These are phyloP conservation scores for Zoanthus sociatus DNA, from an alignment of 92 coral and sea anemone species.

Conservation along the genomic window DNA sequence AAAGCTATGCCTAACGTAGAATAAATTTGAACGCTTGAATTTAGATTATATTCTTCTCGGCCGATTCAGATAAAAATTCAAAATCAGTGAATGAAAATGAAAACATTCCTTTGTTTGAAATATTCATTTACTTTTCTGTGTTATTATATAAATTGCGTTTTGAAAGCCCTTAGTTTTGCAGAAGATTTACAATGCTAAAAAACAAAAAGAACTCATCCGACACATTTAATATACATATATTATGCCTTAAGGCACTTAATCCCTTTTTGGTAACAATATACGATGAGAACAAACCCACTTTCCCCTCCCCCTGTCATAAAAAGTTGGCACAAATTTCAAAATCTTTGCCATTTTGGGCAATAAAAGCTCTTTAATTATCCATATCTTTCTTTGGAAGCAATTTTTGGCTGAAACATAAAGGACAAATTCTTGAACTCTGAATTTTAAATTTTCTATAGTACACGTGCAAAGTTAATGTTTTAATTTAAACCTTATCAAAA, in stretches of 20 bases:
- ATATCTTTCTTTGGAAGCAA: background rate
- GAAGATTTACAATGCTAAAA: background rate
- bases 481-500: background rate
- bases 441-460: background rate
- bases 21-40: background rate
- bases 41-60: background rate
- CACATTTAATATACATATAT: constrained; percentile 19
- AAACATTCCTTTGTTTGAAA: background rate
- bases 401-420: background rate
- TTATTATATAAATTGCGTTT: background rate
- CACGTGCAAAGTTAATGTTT: background rate
- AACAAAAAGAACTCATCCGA: constrained; percentile 1
- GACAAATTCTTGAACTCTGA: background rate
- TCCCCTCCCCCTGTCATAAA: constrained; percentile 13
- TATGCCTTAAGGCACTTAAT: background rate
- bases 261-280: constrained; percentile 17
- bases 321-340: background rate
- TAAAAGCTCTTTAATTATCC: background rate
- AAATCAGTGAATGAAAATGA: background rate
- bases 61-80: constrained; percentile 4
- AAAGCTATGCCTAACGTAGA: background rate
- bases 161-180: background rate
- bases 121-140: constrained; percentile 11
- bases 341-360: background rate
- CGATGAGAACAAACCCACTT: constrained; percentile 8